Base-by-base conservation (phyloP, 2,888 invertebrate species). In the Mimachlamys varia region DNA sequence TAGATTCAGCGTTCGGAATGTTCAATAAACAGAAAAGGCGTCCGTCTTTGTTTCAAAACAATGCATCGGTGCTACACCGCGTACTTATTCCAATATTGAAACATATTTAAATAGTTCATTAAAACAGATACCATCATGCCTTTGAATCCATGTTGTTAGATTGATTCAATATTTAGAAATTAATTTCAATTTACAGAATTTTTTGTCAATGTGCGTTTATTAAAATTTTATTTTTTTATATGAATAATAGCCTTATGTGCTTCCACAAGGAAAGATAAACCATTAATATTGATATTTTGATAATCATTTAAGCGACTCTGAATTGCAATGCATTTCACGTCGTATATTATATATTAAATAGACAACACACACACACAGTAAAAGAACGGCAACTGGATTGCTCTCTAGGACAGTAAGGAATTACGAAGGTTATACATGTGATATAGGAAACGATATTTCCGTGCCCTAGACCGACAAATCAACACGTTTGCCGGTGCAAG, bases 61-160 rank as follows among this genome's bases (percentile, higher is more conserved):
- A 76, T 33, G 17, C 22, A 27, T 27, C 33, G 1, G 1, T 22
- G 33, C 12, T 7, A 12, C 27, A 2, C 5, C 2, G 10, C 19
- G 33, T 76, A 76, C 76, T 33, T 33, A 27, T 76, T 33, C 13
- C 27, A 27, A 33, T 76, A 76, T 76, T 76, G 33, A 76, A 76
- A 76, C 76, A 76, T 76, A 76, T 76, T 76, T 76, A 76, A 76
- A 27, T 76, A 33, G 76, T 33, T 76, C 76, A 33, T 76, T 76
- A 76, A 33, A 33, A 33, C 13, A 76, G 76, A 76, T 76, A 76
- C 33, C 33, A 76, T 76, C 76, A 76, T 0, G 17, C 10, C 27
- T 27, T 76, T 76, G 33, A 27, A 76, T 76, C 33, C 27, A 76
- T 27, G 33, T 33, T 33, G 76, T 76, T 76, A 5, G 33, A 33